phyloP scores from a whole-genome alignment of 2,888 invertebrate species.

The Gonocerus acuteangulatus region DNA sequence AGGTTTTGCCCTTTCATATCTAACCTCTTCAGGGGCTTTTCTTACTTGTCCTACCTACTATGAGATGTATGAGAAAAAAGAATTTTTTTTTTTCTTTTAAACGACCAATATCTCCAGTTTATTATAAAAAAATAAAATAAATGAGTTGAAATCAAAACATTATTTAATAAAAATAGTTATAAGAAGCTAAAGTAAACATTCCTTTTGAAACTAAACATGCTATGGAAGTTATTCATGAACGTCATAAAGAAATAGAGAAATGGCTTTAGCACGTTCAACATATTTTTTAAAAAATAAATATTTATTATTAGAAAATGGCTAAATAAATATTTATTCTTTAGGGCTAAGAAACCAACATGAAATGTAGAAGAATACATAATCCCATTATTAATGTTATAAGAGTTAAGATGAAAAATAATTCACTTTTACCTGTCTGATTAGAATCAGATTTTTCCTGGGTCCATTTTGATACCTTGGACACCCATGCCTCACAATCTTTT shows the following conservation, averaged over 20 bases:
- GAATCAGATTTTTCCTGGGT: constrained; percentile 21
- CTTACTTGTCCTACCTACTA: too few relatives aligned
- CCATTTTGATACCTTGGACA: constrained; percentile 15
- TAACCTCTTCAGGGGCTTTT: too few relatives aligned
- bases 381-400: neutral
- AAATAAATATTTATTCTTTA: neutral
- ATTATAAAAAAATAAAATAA: too few relatives aligned
- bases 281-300: too few relatives aligned
- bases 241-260: neutral
- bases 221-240: constrained; percentile 10
- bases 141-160: too few relatives aligned
- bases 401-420: neutral
- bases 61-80: too few relatives aligned
- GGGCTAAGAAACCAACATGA: too few relatives aligned
- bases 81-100: too few relatives aligned
- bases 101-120: too few relatives aligned
- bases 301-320: too few relatives aligned
- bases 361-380: neutral
- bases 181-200: neutral
- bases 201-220: neutral
- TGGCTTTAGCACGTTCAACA: neutral
- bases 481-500: constrained; percentile 20
- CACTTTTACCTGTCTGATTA: constrained; percentile 14
- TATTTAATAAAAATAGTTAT: too few relatives aligned
- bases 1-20: too few relatives aligned